Base-by-base conservation (phyloP, 1,140 invertebrate genomes). In the Neocloeon triangulifer region DNA sequence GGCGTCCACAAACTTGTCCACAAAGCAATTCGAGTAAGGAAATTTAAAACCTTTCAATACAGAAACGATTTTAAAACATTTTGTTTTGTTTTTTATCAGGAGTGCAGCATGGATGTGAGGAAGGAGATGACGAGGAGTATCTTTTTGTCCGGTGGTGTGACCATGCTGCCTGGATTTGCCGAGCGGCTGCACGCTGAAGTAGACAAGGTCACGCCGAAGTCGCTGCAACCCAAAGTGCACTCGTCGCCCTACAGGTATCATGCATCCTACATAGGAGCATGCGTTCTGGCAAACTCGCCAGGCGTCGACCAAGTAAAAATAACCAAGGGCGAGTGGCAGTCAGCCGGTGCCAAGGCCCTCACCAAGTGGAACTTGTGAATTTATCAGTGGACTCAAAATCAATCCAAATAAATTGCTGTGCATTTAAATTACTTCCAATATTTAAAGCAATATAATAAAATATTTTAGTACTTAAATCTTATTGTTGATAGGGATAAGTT, bases 211-310 rank as follows among this genome's bases (percentile, higher is more conserved):
- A 61, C 60, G 9, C 66, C 67, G 5, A 50, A 56, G 8, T 56
- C 59, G 33, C 51, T 70, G n/a, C 52, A 53, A 33, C 61, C 67
- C 4, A 65, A 69, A 55, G 64, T 70, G 12, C 61, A 66, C 44
- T 56, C 56, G 3, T 61, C 61, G 10, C 58, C 61, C 2, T 63
- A 66, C 40, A 42, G 64, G 12, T 65, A 66, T 35, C 65, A 71
- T 45, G 59, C 63, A 18, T 59, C 65, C 2, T 71, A 57, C 42
- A 51, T 71, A 20, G 67, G 62, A 16, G 61, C 59, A 3, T 60
- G 61, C 37, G 45, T 53, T 13, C 46, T 64, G 22, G 57, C 61
- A 10, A 45, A 43, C 18, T 48, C 53, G 36, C 43, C 50, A 7
- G 49, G 49, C 22, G 65, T 62, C 40, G 46, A 62, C 25, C 43